Evolutionary conservation across 1,140 invertebrate species (phyloP).

Genomic region (Melipona quadrifasciata): DNA sequence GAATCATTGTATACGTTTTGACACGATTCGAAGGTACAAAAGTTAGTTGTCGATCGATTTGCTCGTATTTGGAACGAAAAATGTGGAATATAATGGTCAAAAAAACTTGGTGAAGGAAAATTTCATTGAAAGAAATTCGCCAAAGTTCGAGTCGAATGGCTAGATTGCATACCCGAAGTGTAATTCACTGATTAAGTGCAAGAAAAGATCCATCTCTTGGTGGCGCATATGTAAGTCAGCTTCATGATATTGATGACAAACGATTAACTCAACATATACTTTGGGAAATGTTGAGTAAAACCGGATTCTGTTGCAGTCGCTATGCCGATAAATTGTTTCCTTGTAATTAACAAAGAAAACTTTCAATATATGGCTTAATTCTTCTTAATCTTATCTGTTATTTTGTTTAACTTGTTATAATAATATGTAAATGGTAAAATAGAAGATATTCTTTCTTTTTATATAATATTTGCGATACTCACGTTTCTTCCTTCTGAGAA

Average conservation of each 20-base stretch:
- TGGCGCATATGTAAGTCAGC: slow-evolving; percentile 16
- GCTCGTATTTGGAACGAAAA: background rate
- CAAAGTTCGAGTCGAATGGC: background rate
- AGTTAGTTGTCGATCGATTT: background rate
- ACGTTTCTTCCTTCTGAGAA: background rate
- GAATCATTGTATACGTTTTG: background rate
- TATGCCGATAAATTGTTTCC: background rate
- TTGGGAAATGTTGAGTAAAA: slow-evolving; percentile 13
- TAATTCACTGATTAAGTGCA: background rate
- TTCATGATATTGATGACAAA: slow-evolving; percentile 20
- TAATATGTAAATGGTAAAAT: too few species aligned
- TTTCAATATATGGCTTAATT: background rate
- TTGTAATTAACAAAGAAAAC: background rate
- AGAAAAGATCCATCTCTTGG: slow-evolving; percentile 14
- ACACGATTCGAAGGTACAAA: background rate
- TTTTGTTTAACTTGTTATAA: background rate
- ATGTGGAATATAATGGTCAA: background rate
- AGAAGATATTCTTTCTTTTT: too few species aligned
- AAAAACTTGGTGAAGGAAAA: slow-evolving; percentile 2
- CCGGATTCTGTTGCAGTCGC: slow-evolving; percentile 17
- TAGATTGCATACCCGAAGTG: too few species aligned
- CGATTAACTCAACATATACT: slow-evolving; percentile 14
- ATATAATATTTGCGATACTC: too few species aligned
- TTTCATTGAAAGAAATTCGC: background rate
- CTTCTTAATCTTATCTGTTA: background rate